These are phyloP conservation scores for Carcinoscorpius rotundicauda DNA, from an alignment of 1,140 invertebrate genomes.

Conservation along the genomic window DNA sequence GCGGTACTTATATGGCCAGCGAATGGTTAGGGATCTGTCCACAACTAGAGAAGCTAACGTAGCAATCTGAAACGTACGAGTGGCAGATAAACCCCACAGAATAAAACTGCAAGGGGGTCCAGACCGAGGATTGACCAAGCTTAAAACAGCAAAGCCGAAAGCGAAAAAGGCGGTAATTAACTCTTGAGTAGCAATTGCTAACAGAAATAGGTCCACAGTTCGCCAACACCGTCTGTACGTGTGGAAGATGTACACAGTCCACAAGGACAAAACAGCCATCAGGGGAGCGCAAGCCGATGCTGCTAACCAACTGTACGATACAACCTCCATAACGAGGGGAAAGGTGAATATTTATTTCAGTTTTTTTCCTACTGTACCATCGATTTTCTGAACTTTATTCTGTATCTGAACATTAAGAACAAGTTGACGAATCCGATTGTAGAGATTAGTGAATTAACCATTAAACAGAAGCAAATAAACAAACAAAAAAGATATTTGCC, in stretches of 20 bases:
- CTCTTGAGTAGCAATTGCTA: slow-evolving; percentile 37
- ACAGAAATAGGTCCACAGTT: slow-evolving; percentile 42
- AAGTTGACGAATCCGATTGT: too few relatives aligned
- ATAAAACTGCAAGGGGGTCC: slow-evolving; percentile 33
- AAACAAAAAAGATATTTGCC: too few relatives aligned
- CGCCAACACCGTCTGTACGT: slow-evolving; percentile 39
- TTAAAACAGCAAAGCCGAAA: slow-evolving; percentile 36
- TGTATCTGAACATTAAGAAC: too few relatives aligned
- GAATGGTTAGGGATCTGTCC: slow-evolving; percentile 36
- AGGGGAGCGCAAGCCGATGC: slow-evolving; percentile 20
- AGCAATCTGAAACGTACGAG: slow-evolving; percentile 41
- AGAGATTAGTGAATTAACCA: too few relatives aligned
- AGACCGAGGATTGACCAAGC: slow-evolving; percentile 34
- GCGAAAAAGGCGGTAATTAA: slow-evolving; percentile 38
- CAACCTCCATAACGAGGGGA: slow-evolving; percentile 10
- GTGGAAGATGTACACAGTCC: slow-evolving; percentile 34
- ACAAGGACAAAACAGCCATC: slow-evolving; percentile 24
- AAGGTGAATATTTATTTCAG: too few relatives aligned
- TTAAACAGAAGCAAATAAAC: too few relatives aligned
- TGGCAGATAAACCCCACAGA: slow-evolving; percentile 39
- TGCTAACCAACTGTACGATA: slow-evolving; percentile 24
- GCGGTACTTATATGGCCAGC: slow-evolving; percentile 37
- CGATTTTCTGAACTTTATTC: too few relatives aligned
- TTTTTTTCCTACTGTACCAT: too few relatives aligned
- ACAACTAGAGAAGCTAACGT: slow-evolving; percentile 40